Base-by-base conservation (phyloP, 2,888 invertebrate species). In the Plagodis pulveraria region DNA sequence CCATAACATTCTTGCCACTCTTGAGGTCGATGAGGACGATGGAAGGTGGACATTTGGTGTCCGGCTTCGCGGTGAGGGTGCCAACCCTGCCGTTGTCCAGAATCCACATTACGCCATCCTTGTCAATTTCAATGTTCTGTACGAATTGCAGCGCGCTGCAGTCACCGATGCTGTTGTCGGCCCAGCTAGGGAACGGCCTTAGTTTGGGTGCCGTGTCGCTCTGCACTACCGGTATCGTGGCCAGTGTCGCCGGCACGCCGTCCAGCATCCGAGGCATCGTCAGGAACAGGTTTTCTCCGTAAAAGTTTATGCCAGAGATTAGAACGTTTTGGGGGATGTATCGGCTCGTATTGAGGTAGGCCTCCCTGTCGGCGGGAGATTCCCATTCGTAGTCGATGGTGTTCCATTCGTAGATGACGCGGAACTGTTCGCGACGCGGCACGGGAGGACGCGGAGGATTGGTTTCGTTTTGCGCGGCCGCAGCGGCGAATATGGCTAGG, bases 371-470 rank as follows among this genome's bases (percentile, higher is more conserved):
- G 66, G 91, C 93, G 50, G 93, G 93, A 63, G 91, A 91, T 41
- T 93, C 93, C 95, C 96, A 96, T 36, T 94, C 94, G 85, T 94
- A 95, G 77, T 96, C 95, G 64, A 96, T 87, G 65, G 93, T 93
- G 77, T 94, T 94, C 96, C 96, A 96, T 87, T 96, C 95, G 84
- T 95, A 95, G 60, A 95, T 93, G 38, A 96, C 96, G 60, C 94
- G 92, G 82, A 96, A 96, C 76, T 94, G 94, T 76, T 93, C 91
- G 58, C 90, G 88, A 57, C 86, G 83, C 6, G 86, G 83, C 7
- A 78, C 64, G 41, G 87, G 83, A 12, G 81, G 73, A 53, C 80
- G 83, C 72, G 83, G 77, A 34, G 80, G 72, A 54, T 74, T 71
- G 47, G 77, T 72, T 22, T 86, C 85, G 78, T 85, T 84, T 67